A percentile compares a stretch with the other conserved stretches of the same genome.
phyloP scores from a whole-genome alignment of 2,888 invertebrate genomes.

The Scaptomyza tumidula region DNA sequence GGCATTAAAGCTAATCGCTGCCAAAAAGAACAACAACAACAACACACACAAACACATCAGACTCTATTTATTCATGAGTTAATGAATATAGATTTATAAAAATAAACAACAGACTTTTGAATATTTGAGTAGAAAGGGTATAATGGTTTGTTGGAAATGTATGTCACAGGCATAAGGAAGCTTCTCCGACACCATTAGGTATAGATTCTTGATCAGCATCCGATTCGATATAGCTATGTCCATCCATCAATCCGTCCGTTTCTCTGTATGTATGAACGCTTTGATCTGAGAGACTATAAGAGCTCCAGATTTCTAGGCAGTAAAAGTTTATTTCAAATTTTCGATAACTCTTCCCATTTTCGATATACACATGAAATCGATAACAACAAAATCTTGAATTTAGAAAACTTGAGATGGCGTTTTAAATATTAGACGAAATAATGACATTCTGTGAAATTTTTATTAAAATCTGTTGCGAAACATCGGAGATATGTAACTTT shows the following conservation, averaged over 20 bases:
- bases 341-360: too few relatives aligned
- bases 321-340: too few relatives aligned
- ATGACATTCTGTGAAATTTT: too few relatives aligned
- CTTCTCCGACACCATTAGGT: neutral
- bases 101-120: constrained; percentile 39
- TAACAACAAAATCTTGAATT: too few relatives aligned
- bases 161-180: neutral
- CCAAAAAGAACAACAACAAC: constrained; percentile 16
- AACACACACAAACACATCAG: neutral
- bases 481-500: neutral
- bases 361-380: too few relatives aligned
- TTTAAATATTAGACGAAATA: too few relatives aligned
- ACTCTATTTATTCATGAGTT: constrained; percentile 11
- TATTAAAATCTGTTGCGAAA: neutral
- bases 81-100: constrained; percentile 51
- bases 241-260: too few relatives aligned
- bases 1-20: constrained; percentile 69
- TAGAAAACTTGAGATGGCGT: too few relatives aligned
- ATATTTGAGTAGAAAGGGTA: neutral
- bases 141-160: neutral
- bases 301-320: too few relatives aligned
- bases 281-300: too few relatives aligned
- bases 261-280: too few relatives aligned
- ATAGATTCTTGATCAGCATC: neutral
- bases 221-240: too few relatives aligned